Base-by-base conservation (phyloP, 2,797 vertebrate species). In the Myotis findleyi region DNA sequence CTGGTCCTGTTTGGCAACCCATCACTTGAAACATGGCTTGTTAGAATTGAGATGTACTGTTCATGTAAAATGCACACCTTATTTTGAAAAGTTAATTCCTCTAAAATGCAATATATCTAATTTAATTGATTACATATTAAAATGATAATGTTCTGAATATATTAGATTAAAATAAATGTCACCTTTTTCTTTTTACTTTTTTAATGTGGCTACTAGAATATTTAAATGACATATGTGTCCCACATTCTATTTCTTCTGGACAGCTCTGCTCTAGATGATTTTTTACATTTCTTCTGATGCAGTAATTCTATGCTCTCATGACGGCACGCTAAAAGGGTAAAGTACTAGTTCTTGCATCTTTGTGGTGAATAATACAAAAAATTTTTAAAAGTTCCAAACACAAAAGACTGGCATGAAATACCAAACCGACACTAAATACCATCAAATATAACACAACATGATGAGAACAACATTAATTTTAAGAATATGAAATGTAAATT, bases 401-500 rank as follows among this genome's bases (percentile, higher is more conserved):
- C 79, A 95, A 81, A 92, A 89, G 14, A 84, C 7, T 51, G 64
- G 91, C 64, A 80, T 18, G 66, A 91, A 91, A 89, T 90, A 75
- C 11, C 36, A 95, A 81, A 75, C 11, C 73, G 6, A 77, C 30
- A 87, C 77, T 90, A 94, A 93, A 75, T 81, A 75, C 4, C 16
- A 88, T 18, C n/a, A 95, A 84, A 89, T 84, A 83, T 36, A 82
- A 93, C 91, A 91, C 57, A 93, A 95, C 20, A 81, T 51, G 75
- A 83, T 57, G 87, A 73, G 21, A 87, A 47, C 49, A 96, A 92
- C 11, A 53, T 62, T 93, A 92, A 93, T 91, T 95, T 87, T 86
- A 79, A 91, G 66, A 81, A 90, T 92, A 91, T 76, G 20, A 88
- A 82, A 97, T 81, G 68, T 57, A 94, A 96, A 25, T 82, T 64